Evolutionary conservation across 2,888 invertebrate genomes (phyloP), one percentile per base, ranked within the genome.

Genomic region (Meandrusa payeni): DNA sequence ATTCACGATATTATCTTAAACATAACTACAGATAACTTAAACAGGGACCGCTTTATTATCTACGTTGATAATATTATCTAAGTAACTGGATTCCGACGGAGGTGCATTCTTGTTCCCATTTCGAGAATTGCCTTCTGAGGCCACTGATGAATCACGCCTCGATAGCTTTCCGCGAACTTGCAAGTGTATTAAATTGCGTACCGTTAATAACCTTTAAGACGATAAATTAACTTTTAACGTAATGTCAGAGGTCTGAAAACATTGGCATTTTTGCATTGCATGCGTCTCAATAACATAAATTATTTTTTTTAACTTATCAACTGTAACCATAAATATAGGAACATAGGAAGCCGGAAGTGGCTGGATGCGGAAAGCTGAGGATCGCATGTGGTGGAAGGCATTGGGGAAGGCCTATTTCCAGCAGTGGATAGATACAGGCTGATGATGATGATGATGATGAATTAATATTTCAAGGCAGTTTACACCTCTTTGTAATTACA

Each of bases 131-230:
- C 54, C 40, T 41, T 56, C 43, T 36, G 48, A 24, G 34, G 41
- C 45, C 49, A 47, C 43, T 51, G 59, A 57, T 80, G 80, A 79
- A 67, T 80, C 79, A 80, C 59, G 55, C 57, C 53, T 55, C 53
- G 54, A 64, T 63, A 59, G 62, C 67, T 61, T 75, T 78, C 77
- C 64, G 48, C 55, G 70, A 73, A 73, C 59, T 64, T 55, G 55
- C 52, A 54, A 51, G 54, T 58, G 52, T 59, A 56, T 49, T 52
- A 50, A 59, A 72, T 72, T 68, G 55, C 58, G 50, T 61, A 77
- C 80, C 72, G 76, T 79, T 79, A 79, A 70, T 64, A 73, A 69
- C 63, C 61, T 68, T 65, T 59, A 58, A 59, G 52, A 57, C 60
- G 60, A 62, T 72, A 66, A 70, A 66, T 71, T 65, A 58, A 57